phyloP scores from a whole-genome alignment of 2,888 invertebrate species.

The Campoplex nolae region DNA sequence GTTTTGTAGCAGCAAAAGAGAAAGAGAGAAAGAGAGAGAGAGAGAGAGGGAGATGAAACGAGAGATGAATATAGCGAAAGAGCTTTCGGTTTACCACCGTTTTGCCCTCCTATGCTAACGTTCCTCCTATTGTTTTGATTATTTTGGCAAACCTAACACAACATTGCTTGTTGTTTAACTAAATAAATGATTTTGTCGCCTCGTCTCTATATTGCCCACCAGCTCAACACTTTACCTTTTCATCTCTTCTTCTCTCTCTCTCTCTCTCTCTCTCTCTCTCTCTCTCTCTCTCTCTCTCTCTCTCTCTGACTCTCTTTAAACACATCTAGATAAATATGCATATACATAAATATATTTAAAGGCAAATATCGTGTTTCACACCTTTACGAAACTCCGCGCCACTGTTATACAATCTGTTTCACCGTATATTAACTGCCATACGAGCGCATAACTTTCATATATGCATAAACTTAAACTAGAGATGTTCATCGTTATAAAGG shows the following conservation, averaged over 20 bases:
- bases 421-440: constrained; percentile 17
- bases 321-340: background rate
- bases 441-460: too few relatives aligned
- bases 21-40: too few relatives aligned
- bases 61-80: constrained; percentile 38
- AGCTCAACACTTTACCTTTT: constrained; percentile 49
- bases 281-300: constrained; percentile 41
- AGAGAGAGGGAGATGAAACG: background rate
- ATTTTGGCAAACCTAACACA: constrained; percentile 84
- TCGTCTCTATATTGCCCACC: constrained; percentile 72
- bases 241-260: constrained; percentile 43
- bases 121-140: constrained; percentile 81
- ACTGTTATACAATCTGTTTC: constrained; percentile 24
- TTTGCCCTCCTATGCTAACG: constrained; percentile 55
- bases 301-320: constrained; percentile 33
- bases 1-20: constrained; percentile 38
- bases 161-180: constrained; percentile 83
- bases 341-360: constrained; percentile 33
- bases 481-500: background rate
- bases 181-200: constrained; percentile 83
- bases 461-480: background rate
- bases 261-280: constrained; percentile 40
- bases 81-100: constrained; percentile 39
- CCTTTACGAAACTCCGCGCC: constrained; percentile 41
- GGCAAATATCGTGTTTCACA: constrained; percentile 53